phyloP scores from a whole-genome alignment of 1,140 invertebrate species.

The Homarus americanus region DNA sequence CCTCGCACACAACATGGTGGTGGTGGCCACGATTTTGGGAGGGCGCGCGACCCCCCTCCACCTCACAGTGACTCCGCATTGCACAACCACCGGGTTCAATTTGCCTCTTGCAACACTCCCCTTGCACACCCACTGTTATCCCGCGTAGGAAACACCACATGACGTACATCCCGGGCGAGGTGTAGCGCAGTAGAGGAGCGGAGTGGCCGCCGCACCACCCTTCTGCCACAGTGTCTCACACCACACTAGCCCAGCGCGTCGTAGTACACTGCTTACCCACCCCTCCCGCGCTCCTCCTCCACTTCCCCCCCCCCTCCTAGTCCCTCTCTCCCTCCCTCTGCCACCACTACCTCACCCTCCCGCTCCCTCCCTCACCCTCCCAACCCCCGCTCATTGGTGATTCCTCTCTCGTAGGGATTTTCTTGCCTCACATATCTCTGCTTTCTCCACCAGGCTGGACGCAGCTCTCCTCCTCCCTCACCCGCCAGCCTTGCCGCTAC shows the following conservation, averaged over 20 bases:
- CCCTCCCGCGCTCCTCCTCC: neutral
- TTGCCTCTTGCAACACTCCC: conserved; percentile 2
- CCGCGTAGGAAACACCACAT: neutral
- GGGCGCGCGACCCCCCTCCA: conserved; percentile 44
- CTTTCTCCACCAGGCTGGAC: conserved; percentile 50
- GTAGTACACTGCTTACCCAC: conserved; percentile 51
- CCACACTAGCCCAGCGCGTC: conserved; percentile 47
- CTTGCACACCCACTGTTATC: neutral
- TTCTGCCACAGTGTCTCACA: conserved; percentile 20
- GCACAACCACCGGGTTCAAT: neutral
- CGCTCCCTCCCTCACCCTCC: neutral
- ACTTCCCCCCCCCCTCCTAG: neutral
- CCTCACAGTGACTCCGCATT: neutral
- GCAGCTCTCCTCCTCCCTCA: conserved; percentile 13
- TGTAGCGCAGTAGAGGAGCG: conserved; percentile 9
- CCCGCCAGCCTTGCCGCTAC: neutral
- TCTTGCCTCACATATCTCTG: conserved; percentile 63
- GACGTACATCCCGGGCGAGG: neutral
- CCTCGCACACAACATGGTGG: conserved; percentile 59
- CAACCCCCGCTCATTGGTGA: conserved; percentile 48
- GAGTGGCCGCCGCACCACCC: neutral
- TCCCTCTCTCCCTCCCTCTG: neutral
- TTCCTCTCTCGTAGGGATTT: conserved; percentile 60
- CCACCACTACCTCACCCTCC: neutral
- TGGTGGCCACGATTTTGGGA: conserved; percentile 60